Evolutionary conservation across 2,888 invertebrate species (phyloP).

Genomic region (Drosophila tripunctata): DNA sequence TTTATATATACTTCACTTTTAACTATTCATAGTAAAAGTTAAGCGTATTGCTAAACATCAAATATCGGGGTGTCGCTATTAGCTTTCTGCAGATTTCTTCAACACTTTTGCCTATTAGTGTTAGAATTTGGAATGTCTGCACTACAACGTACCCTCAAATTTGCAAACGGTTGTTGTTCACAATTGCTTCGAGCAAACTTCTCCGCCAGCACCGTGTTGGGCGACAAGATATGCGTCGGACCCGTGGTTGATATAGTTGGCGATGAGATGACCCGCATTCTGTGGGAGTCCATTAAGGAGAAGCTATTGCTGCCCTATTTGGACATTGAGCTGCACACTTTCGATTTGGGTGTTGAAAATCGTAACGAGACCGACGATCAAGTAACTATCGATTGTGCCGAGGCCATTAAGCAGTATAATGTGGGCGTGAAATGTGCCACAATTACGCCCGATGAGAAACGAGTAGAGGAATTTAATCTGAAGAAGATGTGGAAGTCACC

Average conservation of each 20-base stretch:
- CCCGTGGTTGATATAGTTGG: conserved; percentile 96
- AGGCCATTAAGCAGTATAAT: conserved; percentile 97
- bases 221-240: conserved; percentile 89
- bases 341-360: conserved; percentile 97
- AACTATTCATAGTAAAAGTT: background rate
- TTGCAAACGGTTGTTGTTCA: conserved; percentile 24
- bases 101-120: no score
- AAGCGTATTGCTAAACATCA: no score
- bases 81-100: background rate
- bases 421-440: conserved; percentile 99
- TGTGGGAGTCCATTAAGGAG: conserved; percentile 99
- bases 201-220: conserved; percentile 73
- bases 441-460: conserved; percentile 98
- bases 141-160: conserved; percentile 51
- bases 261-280: conserved; percentile 98
- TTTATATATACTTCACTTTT: no score
- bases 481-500: conserved; percentile 97
- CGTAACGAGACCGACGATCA: conserved; percentile 97
- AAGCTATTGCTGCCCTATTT: conserved; percentile 98
- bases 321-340: conserved; percentile 96
- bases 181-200: conserved; percentile 47
- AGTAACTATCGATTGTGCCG: conserved; percentile 98
- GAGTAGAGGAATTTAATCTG: conserved; percentile 95
- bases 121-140: conserved; percentile 54
- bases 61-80: no score